phyloP scores from a whole-genome alignment of 2,113 vertebrate genomes.

The Nipponia nippon region DNA sequence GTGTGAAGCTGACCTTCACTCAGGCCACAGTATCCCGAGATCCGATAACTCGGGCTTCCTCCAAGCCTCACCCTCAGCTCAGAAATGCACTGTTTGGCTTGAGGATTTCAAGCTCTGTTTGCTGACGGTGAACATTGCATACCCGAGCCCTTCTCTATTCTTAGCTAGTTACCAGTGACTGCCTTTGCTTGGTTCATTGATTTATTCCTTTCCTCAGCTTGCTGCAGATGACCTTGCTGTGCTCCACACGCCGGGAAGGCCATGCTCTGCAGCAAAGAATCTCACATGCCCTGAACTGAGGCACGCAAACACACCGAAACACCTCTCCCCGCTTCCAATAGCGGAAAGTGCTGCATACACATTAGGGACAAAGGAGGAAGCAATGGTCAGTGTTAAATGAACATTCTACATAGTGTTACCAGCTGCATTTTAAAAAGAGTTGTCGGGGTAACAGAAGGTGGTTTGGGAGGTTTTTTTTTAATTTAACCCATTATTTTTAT shows the following conservation, averaged over 20 bases:
- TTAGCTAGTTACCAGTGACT: neutral
- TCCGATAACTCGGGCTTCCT: neutral
- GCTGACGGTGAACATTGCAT: neutral
- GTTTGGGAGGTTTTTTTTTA: neutral
- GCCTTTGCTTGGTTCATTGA: neutral
- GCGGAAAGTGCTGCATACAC: neutral
- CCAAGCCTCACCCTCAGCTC: neutral
- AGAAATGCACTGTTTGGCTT: neutral
- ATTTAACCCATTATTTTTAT: neutral
- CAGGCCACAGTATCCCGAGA: neutral
- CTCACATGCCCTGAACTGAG: neutral
- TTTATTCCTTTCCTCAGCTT: neutral
- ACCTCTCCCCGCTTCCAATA: neutral
- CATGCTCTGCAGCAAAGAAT: neutral
- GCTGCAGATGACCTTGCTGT: neutral
- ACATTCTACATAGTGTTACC: neutral
- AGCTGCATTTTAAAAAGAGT: neutral
- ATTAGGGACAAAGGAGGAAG: neutral
- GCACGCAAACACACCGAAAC: neutral
- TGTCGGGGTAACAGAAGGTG: neutral
- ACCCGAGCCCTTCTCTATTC: neutral
- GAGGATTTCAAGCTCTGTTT: slow-evolving; percentile 1
- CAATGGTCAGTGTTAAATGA: neutral
- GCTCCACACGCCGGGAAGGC: neutral
- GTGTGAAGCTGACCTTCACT: slow-evolving; percentile 27